Evolutionary conservation across 2,113 vertebrate species (phyloP).

Genomic region (Podocnemis expansa): DNA sequence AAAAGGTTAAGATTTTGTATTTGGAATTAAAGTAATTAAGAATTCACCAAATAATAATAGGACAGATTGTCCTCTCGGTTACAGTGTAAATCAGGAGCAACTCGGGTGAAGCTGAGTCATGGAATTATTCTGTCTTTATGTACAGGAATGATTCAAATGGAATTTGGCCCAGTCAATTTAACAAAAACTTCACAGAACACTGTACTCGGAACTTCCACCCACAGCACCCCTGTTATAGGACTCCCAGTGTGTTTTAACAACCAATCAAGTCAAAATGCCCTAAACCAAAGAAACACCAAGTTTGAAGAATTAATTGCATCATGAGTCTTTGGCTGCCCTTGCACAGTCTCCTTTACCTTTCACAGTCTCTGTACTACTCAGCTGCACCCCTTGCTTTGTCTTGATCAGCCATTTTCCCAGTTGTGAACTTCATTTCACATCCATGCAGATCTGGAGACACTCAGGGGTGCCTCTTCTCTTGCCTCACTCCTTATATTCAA

Average conservation of each 20-base stretch:
- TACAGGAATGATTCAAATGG: neutral
- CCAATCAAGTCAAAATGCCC: conserved; percentile 17
- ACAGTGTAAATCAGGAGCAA: neutral
- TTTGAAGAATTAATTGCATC: conserved; percentile 10
- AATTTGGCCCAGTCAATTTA: neutral
- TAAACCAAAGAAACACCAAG: conserved; percentile 14
- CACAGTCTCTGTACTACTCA: conserved; percentile 20
- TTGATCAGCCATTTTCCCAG: neutral
- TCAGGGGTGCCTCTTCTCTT: neutral
- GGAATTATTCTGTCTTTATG: neutral
- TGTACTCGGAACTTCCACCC: neutral
- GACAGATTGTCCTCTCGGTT: neutral
- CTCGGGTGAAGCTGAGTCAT: neutral
- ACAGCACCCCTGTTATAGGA: neutral
- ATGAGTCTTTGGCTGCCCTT: neutral
- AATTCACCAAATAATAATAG: neutral
- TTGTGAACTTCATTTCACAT: neutral
- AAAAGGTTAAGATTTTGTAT: neutral
- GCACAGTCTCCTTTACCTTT: neutral
- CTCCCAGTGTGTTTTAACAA: neutral
- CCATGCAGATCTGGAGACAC: neutral
- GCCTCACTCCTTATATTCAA: neutral
- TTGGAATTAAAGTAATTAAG: neutral
- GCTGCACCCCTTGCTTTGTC: neutral
- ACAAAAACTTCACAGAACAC: neutral